Evolutionary conservation across 2,113 vertebrate species (phyloP).

Genomic region (Origma solitaria): DNA sequence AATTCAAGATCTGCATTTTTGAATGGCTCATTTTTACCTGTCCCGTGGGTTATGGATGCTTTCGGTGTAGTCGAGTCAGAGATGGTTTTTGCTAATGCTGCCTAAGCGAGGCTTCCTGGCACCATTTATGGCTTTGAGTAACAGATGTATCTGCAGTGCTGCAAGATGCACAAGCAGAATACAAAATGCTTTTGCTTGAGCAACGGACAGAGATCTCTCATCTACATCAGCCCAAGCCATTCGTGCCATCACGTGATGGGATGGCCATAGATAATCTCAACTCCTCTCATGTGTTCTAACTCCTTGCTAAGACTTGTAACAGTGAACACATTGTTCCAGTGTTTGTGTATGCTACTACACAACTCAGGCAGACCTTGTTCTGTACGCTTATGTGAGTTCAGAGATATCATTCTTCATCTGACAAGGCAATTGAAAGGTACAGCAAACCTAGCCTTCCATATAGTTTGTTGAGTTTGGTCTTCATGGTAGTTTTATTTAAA

Average conservation of each 20-base stretch:
- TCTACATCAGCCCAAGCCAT: neutral
- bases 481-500: neutral
- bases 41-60: neutral
- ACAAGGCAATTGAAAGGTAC: neutral
- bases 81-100: neutral
- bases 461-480: neutral
- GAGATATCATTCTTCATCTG: neutral
- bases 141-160: neutral
- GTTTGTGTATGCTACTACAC: neutral
- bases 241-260: neutral
- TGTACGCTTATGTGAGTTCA: neutral
- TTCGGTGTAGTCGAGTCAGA: neutral
- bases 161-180: neutral
- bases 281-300: neutral
- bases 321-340: neutral
- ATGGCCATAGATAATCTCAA: neutral
- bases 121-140: neutral
- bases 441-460: neutral
- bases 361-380: neutral
- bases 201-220: neutral
- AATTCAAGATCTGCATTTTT: neutral
- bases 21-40: neutral
- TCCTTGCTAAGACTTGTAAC: neutral
- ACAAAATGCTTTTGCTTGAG: neutral
- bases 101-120: neutral